phyloP scores from a whole-genome alignment of 2,888 invertebrate species.

The Anoncus sp. region DNA sequence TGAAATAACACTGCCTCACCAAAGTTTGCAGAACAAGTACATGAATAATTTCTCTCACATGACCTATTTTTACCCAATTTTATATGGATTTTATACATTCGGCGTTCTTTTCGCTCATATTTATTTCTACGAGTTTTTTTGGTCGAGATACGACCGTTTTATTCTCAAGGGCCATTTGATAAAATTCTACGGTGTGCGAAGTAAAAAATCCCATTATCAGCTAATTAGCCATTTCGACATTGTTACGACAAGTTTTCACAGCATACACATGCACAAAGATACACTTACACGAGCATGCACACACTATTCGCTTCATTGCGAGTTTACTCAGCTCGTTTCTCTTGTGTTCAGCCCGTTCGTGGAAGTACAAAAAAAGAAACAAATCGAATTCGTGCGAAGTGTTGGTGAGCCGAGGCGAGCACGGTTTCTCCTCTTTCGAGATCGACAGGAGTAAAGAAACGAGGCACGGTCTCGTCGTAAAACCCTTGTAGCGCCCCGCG shows the following conservation, averaged over 20 bases:
- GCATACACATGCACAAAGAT: slow-evolving; percentile 33
- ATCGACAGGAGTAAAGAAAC: slow-evolving; percentile 60
- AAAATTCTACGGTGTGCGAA: slow-evolving; percentile 22
- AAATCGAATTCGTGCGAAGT: slow-evolving; percentile 64
- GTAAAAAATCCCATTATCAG: slow-evolving; percentile 25
- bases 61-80: no score
- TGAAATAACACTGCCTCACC: no score
- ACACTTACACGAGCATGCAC: slow-evolving; percentile 23
- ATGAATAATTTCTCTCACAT: no score
- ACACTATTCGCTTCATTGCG: slow-evolving; percentile 49
- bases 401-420: slow-evolving; percentile 51
- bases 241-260: slow-evolving; percentile 52
- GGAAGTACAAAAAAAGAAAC: slow-evolving; percentile 51
- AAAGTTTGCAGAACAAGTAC: no score
- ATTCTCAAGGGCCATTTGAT: slow-evolving; percentile 16
- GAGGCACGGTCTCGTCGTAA: slow-evolving; percentile 61
- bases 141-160: not conserved
- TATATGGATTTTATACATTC: no score
- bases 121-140: not conserved
- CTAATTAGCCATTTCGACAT: slow-evolving; percentile 51
- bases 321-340: slow-evolving; percentile 53
- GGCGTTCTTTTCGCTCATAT: no score
- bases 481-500: slow-evolving; percentile 57
- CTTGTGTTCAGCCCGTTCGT: slow-evolving; percentile 44
- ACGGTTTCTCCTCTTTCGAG: slow-evolving; percentile 54